phyloP scores from a whole-genome alignment of 2,797 vertebrate species.

The Tangara arthus region DNA sequence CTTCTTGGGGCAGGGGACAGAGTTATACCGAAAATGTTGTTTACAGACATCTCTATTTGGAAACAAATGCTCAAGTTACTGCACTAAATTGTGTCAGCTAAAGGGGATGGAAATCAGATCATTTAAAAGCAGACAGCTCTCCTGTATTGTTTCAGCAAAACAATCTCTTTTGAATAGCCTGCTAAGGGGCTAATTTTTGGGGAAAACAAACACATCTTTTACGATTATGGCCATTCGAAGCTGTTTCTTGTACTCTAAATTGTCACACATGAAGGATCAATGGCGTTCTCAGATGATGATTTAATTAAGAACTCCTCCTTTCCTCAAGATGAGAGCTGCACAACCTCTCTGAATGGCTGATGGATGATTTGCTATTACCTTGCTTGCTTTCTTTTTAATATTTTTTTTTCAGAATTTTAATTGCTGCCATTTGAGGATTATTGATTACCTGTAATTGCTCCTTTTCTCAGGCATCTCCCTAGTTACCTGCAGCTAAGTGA shows the following conservation, averaged over 20 bases:
- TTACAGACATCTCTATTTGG: not conserved
- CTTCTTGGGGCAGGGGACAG: not conserved
- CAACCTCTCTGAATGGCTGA: not conserved
- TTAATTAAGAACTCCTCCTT: slow-evolving; percentile 50
- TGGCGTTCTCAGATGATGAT: not conserved
- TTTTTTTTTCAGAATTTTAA: slow-evolving; percentile 5
- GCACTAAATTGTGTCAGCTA: slow-evolving; percentile 26
- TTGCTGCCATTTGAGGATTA: slow-evolving; percentile 40
- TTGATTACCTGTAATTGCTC: slow-evolving; percentile 51
- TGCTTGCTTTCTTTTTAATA: not conserved
- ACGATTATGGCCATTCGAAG: slow-evolving; percentile 13
- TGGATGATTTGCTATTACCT: not conserved
- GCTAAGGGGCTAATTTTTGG: not conserved
- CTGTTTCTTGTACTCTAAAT: slow-evolving; percentile 13
- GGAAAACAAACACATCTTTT: slow-evolving; percentile 58
- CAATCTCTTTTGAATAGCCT: not conserved
- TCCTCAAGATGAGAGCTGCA: not conserved
- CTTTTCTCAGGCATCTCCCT: slow-evolving; percentile 2
- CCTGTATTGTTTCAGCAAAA: not conserved
- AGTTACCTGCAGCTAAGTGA: not conserved
- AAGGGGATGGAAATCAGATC: slow-evolving; percentile 58
- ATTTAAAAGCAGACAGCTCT: slow-evolving; percentile 49
- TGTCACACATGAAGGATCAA: slow-evolving; percentile 2
- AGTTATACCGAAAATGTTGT: not conserved
- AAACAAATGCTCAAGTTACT: slow-evolving; percentile 14